These are phyloP conservation scores for Pelochelys cantorii DNA, from an alignment of 2,797 vertebrate genomes.

Conservation along the genomic window DNA sequence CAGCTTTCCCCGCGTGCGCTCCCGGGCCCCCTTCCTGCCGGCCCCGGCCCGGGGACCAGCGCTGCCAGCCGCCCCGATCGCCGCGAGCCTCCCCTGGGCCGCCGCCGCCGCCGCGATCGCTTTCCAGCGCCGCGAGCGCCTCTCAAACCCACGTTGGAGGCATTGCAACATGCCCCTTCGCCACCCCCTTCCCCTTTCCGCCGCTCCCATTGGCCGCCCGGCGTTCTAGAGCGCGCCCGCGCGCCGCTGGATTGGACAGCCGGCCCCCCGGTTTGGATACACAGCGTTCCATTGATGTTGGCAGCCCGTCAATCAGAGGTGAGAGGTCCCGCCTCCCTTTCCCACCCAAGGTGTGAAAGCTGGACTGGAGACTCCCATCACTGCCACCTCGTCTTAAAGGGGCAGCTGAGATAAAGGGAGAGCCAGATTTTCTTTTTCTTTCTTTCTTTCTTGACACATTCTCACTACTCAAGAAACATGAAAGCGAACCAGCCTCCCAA, in stretches of 20 bases:
- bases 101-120: neutral
- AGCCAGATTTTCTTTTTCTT: neutral
- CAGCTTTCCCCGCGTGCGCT: neutral
- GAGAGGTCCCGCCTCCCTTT: constrained; percentile 81
- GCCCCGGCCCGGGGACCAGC: neutral
- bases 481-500: neutral
- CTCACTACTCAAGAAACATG: fast-evolving
- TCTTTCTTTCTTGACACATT: neutral
- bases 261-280: fast-evolving
- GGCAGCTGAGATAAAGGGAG: neutral
- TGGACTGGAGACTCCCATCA: constrained; percentile 30
- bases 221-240: constrained; percentile 36
- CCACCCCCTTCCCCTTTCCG: constrained; percentile 47
- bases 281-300: constrained; percentile 32
- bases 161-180: constrained; percentile 74
- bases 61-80: neutral
- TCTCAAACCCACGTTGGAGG: constrained; percentile 87
- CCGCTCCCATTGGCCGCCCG: constrained; percentile 66
- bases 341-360: constrained; percentile 93
- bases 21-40: neutral
- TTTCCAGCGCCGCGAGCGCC: constrained; percentile 15
- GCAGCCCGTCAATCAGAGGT: constrained; percentile 80
- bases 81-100: neutral
- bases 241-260: constrained; percentile 71
- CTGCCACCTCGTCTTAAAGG: constrained; percentile 79